A percentile compares a stretch with the other conserved stretches of the same genome.
Conservation (phyloP, 2,797 vertebrate species). For the Chelmon rostratus region DNA sequence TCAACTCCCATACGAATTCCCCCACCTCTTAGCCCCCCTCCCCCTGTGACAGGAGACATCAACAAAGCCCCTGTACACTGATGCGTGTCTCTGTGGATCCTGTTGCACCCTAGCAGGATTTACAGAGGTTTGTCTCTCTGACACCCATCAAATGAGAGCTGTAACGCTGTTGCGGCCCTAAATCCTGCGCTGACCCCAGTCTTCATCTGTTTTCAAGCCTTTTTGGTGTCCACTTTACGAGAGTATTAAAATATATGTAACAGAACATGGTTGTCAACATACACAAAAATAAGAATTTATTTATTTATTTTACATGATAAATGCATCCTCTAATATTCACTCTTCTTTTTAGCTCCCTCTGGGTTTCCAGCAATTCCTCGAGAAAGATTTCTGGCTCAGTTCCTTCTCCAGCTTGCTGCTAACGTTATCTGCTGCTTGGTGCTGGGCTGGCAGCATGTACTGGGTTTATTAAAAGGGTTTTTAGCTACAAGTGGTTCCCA, state of each 20-base stretch:
- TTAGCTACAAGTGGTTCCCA: neutral
- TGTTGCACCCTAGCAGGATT: slow-evolving; percentile 31
- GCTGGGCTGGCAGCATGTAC: no score
- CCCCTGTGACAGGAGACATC: slow-evolving; percentile 11
- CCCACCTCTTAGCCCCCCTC: neutral
- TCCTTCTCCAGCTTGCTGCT: no score
- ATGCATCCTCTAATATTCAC: no score
- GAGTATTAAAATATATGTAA: neutral
- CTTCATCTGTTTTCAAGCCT: neutral
- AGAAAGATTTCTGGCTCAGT: neutral
- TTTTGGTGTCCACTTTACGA: neutral
- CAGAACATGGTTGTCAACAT: neutral
- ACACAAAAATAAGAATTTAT: no score
- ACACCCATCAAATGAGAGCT: slow-evolving; percentile 10
- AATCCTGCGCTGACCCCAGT: neutral
- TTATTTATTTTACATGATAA: no score
- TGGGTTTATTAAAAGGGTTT: neutral
- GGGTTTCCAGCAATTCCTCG: neutral
- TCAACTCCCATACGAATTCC: slow-evolving; percentile 47
- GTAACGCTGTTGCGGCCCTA: neutral
- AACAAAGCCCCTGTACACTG: slow-evolving; percentile 22
- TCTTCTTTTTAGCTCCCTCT: neutral
- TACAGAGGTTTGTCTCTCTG: slow-evolving; percentile 19
- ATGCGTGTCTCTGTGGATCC: slow-evolving; percentile 29
- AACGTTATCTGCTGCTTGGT: no score